Conservation (phyloP, 2,888 invertebrate genomes). For the Ophion obscuratus region DNA sequence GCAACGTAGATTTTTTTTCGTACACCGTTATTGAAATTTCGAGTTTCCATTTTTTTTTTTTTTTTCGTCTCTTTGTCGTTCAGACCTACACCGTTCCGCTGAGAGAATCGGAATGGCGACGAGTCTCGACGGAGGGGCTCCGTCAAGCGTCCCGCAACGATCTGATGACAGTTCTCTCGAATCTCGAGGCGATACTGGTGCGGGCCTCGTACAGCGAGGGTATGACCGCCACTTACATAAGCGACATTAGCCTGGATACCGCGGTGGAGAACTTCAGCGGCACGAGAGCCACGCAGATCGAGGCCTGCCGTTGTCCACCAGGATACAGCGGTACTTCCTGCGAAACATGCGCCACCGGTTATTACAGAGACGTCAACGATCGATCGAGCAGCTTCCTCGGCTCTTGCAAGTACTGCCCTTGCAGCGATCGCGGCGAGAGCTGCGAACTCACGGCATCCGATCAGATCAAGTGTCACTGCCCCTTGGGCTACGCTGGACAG, state of each 20-base stretch:
- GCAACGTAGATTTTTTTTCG: not conserved
- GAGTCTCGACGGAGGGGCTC: constrained; percentile 85
- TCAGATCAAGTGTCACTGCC: constrained; percentile 89
- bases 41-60: not conserved
- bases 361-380: constrained; percentile 88
- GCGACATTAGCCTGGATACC: constrained; percentile 94
- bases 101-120: constrained; percentile 89
- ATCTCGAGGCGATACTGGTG: constrained; percentile 92
- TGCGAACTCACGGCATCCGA: constrained; percentile 85
- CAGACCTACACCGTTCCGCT: constrained; percentile 88
- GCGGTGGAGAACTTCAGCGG: constrained; percentile 89
- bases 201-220: constrained; percentile 90
- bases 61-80: constrained; percentile 1
- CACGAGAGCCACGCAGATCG: constrained; percentile 90
- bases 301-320: constrained; percentile 93
- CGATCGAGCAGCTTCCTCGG: constrained; percentile 85
- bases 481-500: constrained; percentile 88
- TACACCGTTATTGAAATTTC: not conserved
- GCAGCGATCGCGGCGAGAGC: constrained; percentile 89
- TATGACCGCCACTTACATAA: constrained; percentile 89
- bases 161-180: constrained; percentile 93
- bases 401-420: constrained; percentile 90
- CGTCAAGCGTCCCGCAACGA: constrained; percentile 90
- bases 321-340: constrained; percentile 94
- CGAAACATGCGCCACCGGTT: constrained; percentile 90